phyloP scores from a whole-genome alignment of 2,888 invertebrate species.

The Dinocampus coccinellae region DNA sequence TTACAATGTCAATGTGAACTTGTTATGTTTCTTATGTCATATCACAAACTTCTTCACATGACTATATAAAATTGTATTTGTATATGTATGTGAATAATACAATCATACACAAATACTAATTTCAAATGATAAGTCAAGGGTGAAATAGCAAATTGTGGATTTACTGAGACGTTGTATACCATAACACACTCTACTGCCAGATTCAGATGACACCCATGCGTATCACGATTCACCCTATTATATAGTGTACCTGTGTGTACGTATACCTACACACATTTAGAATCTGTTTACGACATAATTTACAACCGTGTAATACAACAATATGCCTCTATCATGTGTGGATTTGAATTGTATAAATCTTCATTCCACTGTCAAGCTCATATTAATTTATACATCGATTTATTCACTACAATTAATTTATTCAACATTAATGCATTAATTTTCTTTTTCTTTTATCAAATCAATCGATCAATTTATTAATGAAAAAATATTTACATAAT shows the following conservation, averaged over 20 bases:
- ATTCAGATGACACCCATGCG: conserved; percentile 41
- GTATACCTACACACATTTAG: not conserved
- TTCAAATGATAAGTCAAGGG: not conserved
- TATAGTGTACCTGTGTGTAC: conserved; percentile 34
- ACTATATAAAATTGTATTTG: not conserved
- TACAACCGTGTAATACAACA: conserved; percentile 48
- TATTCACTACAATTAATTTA: not conserved
- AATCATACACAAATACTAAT: not conserved
- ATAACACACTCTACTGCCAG: conserved; percentile 39
- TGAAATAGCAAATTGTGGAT: not conserved
- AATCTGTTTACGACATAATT: conserved; percentile 57
- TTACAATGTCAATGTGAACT: not conserved
- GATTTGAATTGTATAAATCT: not conserved
- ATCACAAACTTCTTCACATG: not conserved
- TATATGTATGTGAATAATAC: not conserved
- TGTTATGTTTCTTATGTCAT: not conserved
- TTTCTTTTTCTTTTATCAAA: too few relatives aligned
- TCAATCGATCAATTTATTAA: too few relatives aligned
- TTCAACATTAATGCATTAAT: too few relatives aligned
- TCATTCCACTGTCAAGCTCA: not conserved
- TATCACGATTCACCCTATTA: conserved; percentile 39
- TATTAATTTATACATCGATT: not conserved
- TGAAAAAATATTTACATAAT: too few relatives aligned
- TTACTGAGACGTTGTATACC: conserved; percentile 14
- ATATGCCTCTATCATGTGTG: not conserved